These are phyloP conservation scores for Steinernema khuongi DNA, from an alignment of 1,140 invertebrate species.

Conservation along the genomic window DNA sequence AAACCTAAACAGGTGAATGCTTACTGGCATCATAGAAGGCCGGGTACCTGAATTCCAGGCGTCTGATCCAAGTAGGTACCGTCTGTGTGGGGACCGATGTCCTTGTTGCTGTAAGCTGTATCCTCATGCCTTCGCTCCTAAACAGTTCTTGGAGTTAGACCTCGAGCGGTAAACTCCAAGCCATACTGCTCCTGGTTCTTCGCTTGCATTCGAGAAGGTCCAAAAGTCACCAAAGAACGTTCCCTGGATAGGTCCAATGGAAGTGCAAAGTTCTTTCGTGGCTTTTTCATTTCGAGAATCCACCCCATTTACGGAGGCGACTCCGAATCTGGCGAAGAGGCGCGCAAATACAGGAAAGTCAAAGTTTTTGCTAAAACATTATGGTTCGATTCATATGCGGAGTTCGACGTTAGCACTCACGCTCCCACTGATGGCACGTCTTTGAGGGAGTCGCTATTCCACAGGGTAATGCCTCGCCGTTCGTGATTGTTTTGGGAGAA, in stretches of 20 bases:
- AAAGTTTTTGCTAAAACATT: slow-evolving; percentile 36
- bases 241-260: slow-evolving; percentile 45
- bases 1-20: slow-evolving; percentile 62
- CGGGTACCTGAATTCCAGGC: slow-evolving; percentile 64
- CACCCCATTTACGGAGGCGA: slow-evolving; percentile 45
- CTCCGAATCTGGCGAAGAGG: slow-evolving; percentile 43
- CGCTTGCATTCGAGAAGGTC: slow-evolving; percentile 40
- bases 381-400: neutral
- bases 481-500: slow-evolving; percentile 30
- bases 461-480: slow-evolving; percentile 19
- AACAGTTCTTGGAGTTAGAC: neutral
- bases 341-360: slow-evolving; percentile 44
- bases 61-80: slow-evolving; percentile 71
- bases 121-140: slow-evolving; percentile 62
- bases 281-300: slow-evolving; percentile 40
- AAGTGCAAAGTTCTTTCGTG: slow-evolving; percentile 44
- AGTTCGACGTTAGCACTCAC: slow-evolving; percentile 13
- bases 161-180: neutral
- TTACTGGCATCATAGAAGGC: neutral
- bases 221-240: slow-evolving; percentile 54
- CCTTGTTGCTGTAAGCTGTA: slow-evolving; percentile 66
- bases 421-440: slow-evolving; percentile 10
- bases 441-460: slow-evolving; percentile 15
- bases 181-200: slow-evolving; percentile 13
- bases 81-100: slow-evolving; percentile 66